phyloP scores from a whole-genome alignment of 2,113 vertebrate genomes.

The Rattus rattus region DNA sequence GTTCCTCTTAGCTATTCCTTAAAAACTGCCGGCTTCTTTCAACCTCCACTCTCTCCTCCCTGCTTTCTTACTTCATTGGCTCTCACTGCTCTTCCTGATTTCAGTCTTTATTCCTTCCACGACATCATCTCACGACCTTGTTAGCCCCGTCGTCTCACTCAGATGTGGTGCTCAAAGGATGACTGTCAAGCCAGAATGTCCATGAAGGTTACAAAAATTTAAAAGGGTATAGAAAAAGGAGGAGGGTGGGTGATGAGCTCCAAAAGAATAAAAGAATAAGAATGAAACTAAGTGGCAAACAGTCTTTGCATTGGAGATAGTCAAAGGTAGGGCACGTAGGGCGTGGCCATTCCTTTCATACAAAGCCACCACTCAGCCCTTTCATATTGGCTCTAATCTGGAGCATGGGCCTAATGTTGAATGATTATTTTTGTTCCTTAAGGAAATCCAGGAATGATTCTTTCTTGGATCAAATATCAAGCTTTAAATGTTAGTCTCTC shows the following conservation, averaged over 20 bases:
- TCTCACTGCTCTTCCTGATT: background rate
- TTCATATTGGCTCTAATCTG: background rate
- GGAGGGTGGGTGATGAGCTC: no score
- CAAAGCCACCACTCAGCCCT: background rate
- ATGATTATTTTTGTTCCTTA: background rate
- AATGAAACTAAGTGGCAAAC: background rate
- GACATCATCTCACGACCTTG: background rate
- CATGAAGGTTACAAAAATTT: background rate
- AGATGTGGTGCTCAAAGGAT: background rate
- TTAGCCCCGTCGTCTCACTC: background rate
- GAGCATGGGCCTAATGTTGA: background rate
- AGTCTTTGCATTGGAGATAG: background rate
- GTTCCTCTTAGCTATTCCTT: background rate
- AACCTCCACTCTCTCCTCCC: background rate
- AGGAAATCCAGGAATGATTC: background rate
- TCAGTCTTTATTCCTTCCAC: background rate
- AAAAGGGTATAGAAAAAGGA: background rate
- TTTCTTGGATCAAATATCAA: background rate
- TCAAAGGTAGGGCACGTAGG: background rate
- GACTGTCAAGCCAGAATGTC: background rate
- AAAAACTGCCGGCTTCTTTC: background rate
- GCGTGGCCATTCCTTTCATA: background rate
- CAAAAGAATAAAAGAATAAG: background rate
- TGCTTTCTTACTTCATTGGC: background rate
- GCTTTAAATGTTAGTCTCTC: background rate